phyloP scores from a whole-genome alignment of 1,140 invertebrate species.

The Armadillidium nasatum region DNA sequence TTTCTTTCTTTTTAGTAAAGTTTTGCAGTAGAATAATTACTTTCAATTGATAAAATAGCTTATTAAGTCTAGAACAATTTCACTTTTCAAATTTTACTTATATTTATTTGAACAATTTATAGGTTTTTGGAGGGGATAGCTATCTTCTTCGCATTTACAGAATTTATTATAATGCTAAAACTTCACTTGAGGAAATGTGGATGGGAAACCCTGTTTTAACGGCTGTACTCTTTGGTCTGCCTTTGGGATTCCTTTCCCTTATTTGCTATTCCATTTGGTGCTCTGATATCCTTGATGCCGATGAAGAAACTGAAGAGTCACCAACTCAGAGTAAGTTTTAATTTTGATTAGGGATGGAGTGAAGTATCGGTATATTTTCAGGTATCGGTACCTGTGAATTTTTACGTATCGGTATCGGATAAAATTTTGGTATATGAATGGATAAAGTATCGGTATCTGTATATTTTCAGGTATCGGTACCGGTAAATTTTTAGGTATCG shows the following conservation, averaged over 20 bases:
- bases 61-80: too few relatives aligned
- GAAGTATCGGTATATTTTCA: too few relatives aligned
- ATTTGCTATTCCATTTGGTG: conserved; percentile 92
- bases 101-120: background rate
- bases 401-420: too few relatives aligned
- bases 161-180: conserved; percentile 65
- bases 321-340: background rate
- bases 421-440: too few relatives aligned
- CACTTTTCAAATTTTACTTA: background rate
- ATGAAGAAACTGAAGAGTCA: conserved; percentile 68
- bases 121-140: conserved; percentile 64
- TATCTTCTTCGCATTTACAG: conserved; percentile 66
- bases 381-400: too few relatives aligned
- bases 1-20: too few relatives aligned
- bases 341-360: too few relatives aligned
- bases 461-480: too few relatives aligned
- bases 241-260: conserved; percentile 81
- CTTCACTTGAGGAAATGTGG: conserved; percentile 77
- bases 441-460: too few relatives aligned
- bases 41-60: too few relatives aligned
- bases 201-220: conserved; percentile 82
- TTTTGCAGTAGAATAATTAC: too few relatives aligned
- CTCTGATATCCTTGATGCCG: conserved; percentile 86
- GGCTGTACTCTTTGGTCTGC: conserved; percentile 75
- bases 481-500: too few relatives aligned